Percentiles rank a stretch among this genome's conserved stretches.
These are phyloP conservation scores for Odocoileus hemionus DNA, from an alignment of 2,113 vertebrate genomes.

Conservation along the genomic window DNA sequence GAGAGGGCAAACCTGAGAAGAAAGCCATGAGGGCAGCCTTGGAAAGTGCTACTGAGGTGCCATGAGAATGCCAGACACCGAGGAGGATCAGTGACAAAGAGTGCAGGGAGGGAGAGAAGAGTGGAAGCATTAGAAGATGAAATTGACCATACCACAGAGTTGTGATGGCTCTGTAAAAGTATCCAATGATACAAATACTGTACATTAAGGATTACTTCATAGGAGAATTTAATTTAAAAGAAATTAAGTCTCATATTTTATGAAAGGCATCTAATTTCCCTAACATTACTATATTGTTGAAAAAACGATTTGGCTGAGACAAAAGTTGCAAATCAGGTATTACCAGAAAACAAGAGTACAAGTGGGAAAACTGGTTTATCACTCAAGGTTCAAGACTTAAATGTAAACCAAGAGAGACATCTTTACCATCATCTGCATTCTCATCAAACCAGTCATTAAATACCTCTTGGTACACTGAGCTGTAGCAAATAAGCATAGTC, in stretches of 20 bases:
- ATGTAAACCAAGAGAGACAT: conserved; percentile 24
- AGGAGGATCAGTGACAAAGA: not conserved
- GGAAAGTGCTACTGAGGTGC: not conserved
- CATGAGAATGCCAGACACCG: not conserved
- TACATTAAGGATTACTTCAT: not conserved
- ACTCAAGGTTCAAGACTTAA: not conserved
- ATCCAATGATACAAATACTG: not conserved
- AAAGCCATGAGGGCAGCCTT: not conserved
- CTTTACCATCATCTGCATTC: not conserved
- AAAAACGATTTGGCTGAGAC: not conserved
- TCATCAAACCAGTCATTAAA: conserved; percentile 40
- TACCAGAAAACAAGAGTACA: not conserved
- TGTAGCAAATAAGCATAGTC: not conserved
- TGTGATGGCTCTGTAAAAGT: not conserved
- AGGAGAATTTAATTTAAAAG: conserved; percentile 33
- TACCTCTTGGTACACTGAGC: not conserved
- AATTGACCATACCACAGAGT: not conserved
- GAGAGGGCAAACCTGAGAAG: not conserved
- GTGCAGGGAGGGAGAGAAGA: not conserved
- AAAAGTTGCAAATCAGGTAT: conserved; percentile 34
- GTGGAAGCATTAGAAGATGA: not conserved
- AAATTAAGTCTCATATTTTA: not conserved
- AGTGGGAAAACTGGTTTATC: conserved; percentile 41
- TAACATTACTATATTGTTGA: not conserved
- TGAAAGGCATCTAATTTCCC: not conserved